Evolutionary conservation across 2,888 invertebrate species (phyloP), one percentile per base, ranked within the genome.

Genomic region (Gastracanthus pulcherrimus): DNA sequence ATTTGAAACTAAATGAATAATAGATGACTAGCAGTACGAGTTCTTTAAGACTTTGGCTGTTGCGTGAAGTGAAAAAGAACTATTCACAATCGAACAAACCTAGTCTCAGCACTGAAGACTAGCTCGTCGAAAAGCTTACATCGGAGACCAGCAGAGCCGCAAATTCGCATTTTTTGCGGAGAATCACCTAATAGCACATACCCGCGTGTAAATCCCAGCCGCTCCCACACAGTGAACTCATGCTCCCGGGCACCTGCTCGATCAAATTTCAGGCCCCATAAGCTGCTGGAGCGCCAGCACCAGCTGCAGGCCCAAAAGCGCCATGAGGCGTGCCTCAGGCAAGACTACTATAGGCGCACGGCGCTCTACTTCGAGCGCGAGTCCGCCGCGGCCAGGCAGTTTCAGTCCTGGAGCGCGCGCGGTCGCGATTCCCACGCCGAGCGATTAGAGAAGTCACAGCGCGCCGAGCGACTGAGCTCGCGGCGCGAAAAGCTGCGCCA

Each of bases 321-420:
- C 48, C 89, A 90, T 86, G 88, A 89, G 72, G 87, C 86, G 3
- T 82, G 79, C 36, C 82, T 84, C n/a, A 89, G 86, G 84, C 84
- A 86, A 64, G 86, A 89, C 72, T 86, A 87, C 74, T 88, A 89
- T 80, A 85, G 84, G 45, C 86, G 87, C 77, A 88, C 88, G 6
- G 90, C 90, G 2, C 86, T 79, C 67, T 91, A 91, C 83, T 91
- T 90, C 74, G 89, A 89, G 70, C 87, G 89, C 4, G 88, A 90
- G 78, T 85, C 85, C 64, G 86, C 79, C 74, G 86, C 86, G 76
- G 88, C 88, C 0, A 86, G 80, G 36, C 89, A 89, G 60, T 90
- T 89, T 72, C 87, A 88, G 75, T 87, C 88, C 7, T 91, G 91
- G 91, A 88, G 85, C 71, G 74, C 84, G 11, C 86, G 81, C 60